phyloP scores from a whole-genome alignment of 2,888 invertebrate genomes.

The Agrilus cyanescens region DNA sequence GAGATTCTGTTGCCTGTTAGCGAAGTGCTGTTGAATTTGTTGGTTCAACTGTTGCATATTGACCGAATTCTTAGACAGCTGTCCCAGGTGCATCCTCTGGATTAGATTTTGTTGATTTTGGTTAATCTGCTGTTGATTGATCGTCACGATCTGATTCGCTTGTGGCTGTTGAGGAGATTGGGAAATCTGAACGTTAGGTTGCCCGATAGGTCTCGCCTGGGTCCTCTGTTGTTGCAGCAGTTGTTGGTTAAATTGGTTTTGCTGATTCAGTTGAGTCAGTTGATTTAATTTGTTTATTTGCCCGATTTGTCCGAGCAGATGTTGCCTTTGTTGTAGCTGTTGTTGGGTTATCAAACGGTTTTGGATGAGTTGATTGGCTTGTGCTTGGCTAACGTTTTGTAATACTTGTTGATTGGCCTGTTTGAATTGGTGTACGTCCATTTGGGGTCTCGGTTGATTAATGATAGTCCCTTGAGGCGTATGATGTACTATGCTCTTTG shows the following conservation, averaged over 20 bases:
- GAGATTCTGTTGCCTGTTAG: constrained; percentile 1
- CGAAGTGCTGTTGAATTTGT: constrained; percentile 9
- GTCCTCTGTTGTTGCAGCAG: constrained; percentile 6
- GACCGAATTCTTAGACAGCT: constrained; percentile 3
- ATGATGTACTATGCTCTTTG: constrained; percentile 33
- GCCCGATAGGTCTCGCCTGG: constrained; percentile 6
- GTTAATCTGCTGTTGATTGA: constrained; percentile 7
- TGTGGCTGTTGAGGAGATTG: constrained; percentile 9
- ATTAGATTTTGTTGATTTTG: constrained; percentile 16
- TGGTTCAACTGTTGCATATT: constrained; percentile 8
- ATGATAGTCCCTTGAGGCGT: constrained; percentile 19
- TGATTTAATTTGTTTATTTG: constrained; percentile 31
- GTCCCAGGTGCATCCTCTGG: constrained; percentile 12
- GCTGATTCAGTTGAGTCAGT: constrained; percentile 26
- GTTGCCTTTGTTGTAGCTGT: constrained; percentile 16
- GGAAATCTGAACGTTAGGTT: constrained; percentile 5
- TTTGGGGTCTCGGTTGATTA: constrained; percentile 8
- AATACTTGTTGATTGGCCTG: background rate
- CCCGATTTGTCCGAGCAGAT: constrained; percentile 2
- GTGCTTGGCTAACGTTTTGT: constrained; percentile 1
- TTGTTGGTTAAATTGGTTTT: constrained; percentile 7
- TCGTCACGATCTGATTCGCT: constrained; percentile 1
- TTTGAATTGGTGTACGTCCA: constrained; percentile 13
- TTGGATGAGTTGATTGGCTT: constrained; percentile 22
- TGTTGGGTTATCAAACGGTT: constrained; percentile 31